These are phyloP conservation scores for Loripinus fragilis DNA, from an alignment of 2,888 invertebrate species.

Conservation along the genomic window DNA sequence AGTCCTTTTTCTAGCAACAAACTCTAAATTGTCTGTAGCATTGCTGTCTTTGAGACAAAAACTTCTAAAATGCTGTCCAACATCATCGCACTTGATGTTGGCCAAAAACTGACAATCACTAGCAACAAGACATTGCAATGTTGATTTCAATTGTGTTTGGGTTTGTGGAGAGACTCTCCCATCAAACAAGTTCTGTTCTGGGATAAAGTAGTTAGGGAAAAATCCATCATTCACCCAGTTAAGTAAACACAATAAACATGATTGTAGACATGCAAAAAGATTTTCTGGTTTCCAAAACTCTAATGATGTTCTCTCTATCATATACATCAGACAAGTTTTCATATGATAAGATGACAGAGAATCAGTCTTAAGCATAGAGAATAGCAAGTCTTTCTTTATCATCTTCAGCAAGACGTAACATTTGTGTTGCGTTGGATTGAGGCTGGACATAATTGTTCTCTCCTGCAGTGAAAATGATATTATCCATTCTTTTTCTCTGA, in stretches of 20 bases:
- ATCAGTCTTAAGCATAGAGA: not conserved
- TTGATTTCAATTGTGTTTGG: not conserved
- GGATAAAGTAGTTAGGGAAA: conserved; percentile 1
- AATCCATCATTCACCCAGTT: not conserved
- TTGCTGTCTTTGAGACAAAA: not conserved
- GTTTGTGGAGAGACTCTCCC: not conserved
- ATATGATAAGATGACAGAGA: not conserved
- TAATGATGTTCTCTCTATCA: not conserved
- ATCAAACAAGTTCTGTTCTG: conserved; percentile 2
- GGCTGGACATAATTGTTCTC: not conserved
- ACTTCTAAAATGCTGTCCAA: not conserved
- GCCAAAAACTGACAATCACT: not conserved
- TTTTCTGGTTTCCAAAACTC: not conserved
- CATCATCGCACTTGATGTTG: not conserved
- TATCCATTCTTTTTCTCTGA: not conserved
- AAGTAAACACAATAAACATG: not conserved
- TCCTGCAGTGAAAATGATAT: not conserved
- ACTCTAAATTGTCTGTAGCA: not conserved
- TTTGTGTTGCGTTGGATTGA: not conserved
- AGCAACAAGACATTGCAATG: not conserved
- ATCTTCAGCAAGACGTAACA: not conserved
- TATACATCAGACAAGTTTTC: not conserved
- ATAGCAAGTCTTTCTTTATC: not conserved
- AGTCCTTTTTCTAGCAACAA: not conserved
- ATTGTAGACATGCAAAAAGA: not conserved